Base-by-base conservation (phyloP, 2,113 vertebrate genomes). In the Neolamprologus falcicula region DNA sequence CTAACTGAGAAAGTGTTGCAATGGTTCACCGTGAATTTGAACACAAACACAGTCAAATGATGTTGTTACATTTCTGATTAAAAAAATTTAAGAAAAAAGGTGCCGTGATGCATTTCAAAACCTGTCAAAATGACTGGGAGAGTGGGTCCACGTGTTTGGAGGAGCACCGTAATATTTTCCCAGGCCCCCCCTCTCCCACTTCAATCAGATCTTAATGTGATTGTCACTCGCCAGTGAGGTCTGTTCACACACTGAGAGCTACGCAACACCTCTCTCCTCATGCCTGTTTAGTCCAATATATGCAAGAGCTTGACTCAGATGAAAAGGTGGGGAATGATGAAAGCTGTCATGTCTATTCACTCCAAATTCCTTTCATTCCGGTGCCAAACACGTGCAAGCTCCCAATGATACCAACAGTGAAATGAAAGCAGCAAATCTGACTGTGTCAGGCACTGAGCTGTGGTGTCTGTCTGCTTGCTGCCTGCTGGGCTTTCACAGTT, bases 301-400 rank as follows among this genome's bases (percentile, higher is more conserved):
- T 84, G 92, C 83, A 88, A 82, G 85, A 87, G 90, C 89, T 89
- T 19, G 79, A 92, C 90, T 89, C 86, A 89, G 90, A 95, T 93
- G 89, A 93, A 94, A 95, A 94, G 91, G 86, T 86, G 89, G 90
- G 47, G 87, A 90, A 92, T 88, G 87, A 93, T 91, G 84, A 93
- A 94, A 94, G 86, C 86, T 87, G 80, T 93, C 90, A 88, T 33
- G 89, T 93, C 92, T 90, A 53, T 87, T 93, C 88, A 91, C 92
- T 90, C 93, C 86, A 90, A 90, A 94, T 88, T 90, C 91, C 71
- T 94, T 96, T 95, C 92, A 94, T 93, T 93, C 87, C 81, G 80
- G 80, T 57, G 89, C 83, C 93, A 93, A 92, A 94, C 59, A 66
- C 55, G 68, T 86, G 87, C 92, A 92, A 90, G 84, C 87, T 89